A percentile compares a stretch with the other conserved stretches of the same genome.
Conservation (phyloP, 2,888 invertebrate species). For the Ctenicera cuprea region DNA sequence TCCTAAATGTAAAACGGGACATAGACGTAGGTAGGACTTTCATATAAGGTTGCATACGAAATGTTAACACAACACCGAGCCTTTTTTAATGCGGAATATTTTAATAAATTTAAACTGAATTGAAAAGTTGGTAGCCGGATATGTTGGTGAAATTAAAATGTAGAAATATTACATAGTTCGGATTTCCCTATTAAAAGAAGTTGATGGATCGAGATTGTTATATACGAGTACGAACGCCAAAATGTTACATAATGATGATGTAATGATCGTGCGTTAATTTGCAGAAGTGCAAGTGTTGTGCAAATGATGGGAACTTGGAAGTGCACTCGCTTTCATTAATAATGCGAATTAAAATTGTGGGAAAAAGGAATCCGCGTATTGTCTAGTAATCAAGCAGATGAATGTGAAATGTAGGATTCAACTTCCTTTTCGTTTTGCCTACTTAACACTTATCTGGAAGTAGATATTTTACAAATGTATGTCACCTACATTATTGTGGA, state of each 20-base stretch:
- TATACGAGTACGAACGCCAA: neutral
- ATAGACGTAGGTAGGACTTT: neutral
- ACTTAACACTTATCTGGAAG: neutral
- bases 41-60: neutral
- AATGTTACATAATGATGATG: conserved; percentile 32
- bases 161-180: conserved; percentile 2
- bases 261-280: conserved; percentile 29
- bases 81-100: conserved; percentile 3
- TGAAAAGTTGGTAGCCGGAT: conserved; percentile 6
- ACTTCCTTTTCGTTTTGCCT: conserved; percentile 2
- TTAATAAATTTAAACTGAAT: conserved; percentile 9
- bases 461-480: conserved; percentile 1
- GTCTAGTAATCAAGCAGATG: conserved; percentile 8
- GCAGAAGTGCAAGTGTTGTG: conserved; percentile 42
- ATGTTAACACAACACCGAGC: neutral
- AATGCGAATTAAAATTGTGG: conserved; percentile 17
- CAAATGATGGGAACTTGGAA: conserved; percentile 34
- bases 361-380: conserved; percentile 36
- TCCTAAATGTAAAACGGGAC: conserved; percentile 2
- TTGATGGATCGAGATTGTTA: neutral
- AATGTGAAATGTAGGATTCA: neutral
- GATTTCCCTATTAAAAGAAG: conserved; percentile 6
- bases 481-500: conserved; percentile 13
- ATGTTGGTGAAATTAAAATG: neutral
- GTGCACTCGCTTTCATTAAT: conserved; percentile 32